Evolutionary conservation across 2,888 invertebrate genomes (phyloP).

Genomic region (Margaritifera margaritifera): DNA sequence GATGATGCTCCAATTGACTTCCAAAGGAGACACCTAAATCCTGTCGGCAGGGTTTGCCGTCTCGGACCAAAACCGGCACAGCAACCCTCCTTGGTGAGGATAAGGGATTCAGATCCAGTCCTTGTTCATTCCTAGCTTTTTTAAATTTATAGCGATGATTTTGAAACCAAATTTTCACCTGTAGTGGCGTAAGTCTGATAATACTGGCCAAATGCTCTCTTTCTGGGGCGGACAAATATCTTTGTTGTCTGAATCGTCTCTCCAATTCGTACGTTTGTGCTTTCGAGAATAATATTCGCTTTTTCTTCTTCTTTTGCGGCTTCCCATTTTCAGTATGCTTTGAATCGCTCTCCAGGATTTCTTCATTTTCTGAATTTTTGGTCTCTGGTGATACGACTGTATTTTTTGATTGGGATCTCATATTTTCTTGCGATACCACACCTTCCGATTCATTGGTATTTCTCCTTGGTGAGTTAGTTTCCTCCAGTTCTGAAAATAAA

Average conservation of each 20-base stretch:
- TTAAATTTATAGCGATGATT: slow-evolving; percentile 99
- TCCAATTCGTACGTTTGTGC: slow-evolving; percentile 98
- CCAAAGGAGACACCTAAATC: slow-evolving; percentile 53
- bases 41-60: slow-evolving; percentile 89
- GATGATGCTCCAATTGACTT: slow-evolving; percentile 54
- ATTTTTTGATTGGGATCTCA: slow-evolving; percentile 18
- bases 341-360: slow-evolving; percentile 24
- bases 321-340: slow-evolving; percentile 36
- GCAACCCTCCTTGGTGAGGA: slow-evolving; percentile 92
- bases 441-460: slow-evolving; percentile 45
- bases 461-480: slow-evolving; percentile 48
- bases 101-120: slow-evolving; percentile 64
- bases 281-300: slow-evolving; percentile 96
- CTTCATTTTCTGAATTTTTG: slow-evolving; percentile 25
- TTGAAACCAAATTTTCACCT: slow-evolving; percentile 99
- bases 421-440: slow-evolving; percentile 38
- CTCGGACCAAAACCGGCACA: slow-evolving; percentile 95
- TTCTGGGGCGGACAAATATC: slow-evolving; percentile 97
- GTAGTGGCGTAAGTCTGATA: slow-evolving; percentile 96
- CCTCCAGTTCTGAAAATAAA: slow-evolving; percentile 36
- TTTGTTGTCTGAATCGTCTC: slow-evolving; percentile 96
- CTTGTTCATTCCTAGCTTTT: slow-evolving; percentile 97
- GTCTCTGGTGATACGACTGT: slow-evolving; percentile 38
- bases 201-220: slow-evolving; percentile 95
- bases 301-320: slow-evolving; percentile 79